Base-by-base conservation (phyloP, 2,797 vertebrate species). In the Merluccius polli region DNA sequence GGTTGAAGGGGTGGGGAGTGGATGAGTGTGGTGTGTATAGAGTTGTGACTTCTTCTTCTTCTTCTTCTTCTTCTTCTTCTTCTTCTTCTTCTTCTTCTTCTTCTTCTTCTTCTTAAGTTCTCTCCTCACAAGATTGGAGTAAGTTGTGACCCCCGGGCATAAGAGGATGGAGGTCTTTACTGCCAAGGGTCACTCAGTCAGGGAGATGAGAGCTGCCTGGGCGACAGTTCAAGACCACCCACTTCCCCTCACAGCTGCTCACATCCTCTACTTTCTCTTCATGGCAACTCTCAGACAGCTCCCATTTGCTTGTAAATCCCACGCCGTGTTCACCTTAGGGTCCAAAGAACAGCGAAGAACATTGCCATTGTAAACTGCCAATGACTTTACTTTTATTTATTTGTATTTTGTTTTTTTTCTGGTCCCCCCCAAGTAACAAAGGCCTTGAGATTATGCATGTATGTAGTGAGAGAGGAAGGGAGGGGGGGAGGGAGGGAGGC, bases 361-460 rank as follows among this genome's bases (percentile, higher is more conserved):
- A n/a, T n/a, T n/a, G n/a, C n/a, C n/a, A n/a, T 52, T 6, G 18
- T 52, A 52, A 52, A 52, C 48, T 9, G 48, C 4, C 12, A 7
- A 48, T 48, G 44, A 48, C 44, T 48, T 21, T 48, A 48, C 21
- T 44, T 11, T 52, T 52, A 21, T 52, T n/a, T 52, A 52, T n/a
- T 52, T 1, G 48, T n/a, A 21, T 21, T 52, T 16, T 21, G 4
- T 13, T 44, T 52, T n/a, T 52, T 52, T 16, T n/a, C 48, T n/a
- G 4, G 48, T n/a, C 48, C 36, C 36, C 41, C 36, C 41, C 2
- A 44, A 52, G 48, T n/a, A 52, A n/a, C 21, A 52, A 52, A 21
- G 48, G 21, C 48, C 21, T 4, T 52, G 18, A 52, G 69, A 71
- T 33, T 69, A 59, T 70, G 81, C 82, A 87, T 86, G 80, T 27